phyloP scores from a whole-genome alignment of 2,888 invertebrate species.

The Schizaphis graminum region DNA sequence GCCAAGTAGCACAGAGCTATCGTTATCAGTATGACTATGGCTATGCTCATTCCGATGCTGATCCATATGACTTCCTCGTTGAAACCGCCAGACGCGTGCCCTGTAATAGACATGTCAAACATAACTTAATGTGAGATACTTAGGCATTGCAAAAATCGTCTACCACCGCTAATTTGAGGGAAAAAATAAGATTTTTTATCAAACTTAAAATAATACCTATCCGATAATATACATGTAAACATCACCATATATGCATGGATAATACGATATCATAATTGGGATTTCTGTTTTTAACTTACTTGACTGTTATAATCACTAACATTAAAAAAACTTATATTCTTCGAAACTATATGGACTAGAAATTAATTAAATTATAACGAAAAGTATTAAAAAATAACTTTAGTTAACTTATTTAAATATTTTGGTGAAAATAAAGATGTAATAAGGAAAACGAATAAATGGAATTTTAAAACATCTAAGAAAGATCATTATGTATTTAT shows the following conservation, averaged over 20 bases:
- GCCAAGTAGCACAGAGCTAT: conserved; percentile 87
- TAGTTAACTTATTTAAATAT: neutral
- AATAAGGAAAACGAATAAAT: neutral
- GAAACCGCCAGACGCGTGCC: conserved; percentile 85
- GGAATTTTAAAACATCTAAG: neutral
- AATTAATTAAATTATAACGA: neutral
- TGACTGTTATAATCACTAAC: neutral
- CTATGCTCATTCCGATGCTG: conserved; percentile 88
- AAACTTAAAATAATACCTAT: neutral
- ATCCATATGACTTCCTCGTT: conserved; percentile 92
- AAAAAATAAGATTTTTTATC: neutral
- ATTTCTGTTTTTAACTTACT: neutral
- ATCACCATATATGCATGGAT: neutral
- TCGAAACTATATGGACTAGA: neutral
- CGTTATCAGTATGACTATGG: conserved; percentile 84
- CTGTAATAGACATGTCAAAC: conserved; percentile 72
- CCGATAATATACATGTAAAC: neutral
- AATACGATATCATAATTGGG: neutral
- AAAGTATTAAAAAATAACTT: neutral
- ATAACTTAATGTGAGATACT: neutral
- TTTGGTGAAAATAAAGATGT: neutral
- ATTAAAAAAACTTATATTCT: neutral
- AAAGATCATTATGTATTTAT: neutral
- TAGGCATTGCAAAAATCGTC: neutral
- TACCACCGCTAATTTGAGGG: neutral